Conservation (phyloP, 2,888 invertebrate species). For the Melanophora roralis region DNA sequence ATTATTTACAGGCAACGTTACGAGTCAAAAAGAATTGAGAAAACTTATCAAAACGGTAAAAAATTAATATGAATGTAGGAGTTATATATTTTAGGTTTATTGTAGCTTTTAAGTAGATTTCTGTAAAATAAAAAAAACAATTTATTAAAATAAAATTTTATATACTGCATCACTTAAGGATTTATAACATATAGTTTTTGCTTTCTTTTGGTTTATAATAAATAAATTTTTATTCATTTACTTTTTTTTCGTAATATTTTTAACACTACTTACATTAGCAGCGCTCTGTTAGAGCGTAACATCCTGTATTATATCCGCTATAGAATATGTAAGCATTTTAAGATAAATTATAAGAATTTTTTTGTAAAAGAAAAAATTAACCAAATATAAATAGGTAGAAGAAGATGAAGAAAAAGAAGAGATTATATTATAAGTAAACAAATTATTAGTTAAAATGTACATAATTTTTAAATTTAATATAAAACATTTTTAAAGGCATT, state of each 20-base stretch:
- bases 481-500: not conserved
- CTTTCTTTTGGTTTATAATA: too few species aligned
- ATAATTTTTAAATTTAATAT: not conserved
- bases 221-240: not conserved
- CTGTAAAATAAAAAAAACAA: too few species aligned
- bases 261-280: slow-evolving; percentile 74
- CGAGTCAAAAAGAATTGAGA: too few species aligned
- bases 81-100: too few species aligned
- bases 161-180: too few species aligned
- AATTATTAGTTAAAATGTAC: too few species aligned
- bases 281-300: slow-evolving; percentile 77
- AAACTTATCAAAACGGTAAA: too few species aligned
- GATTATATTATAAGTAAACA: slow-evolving; percentile 8
- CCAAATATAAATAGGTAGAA: not conserved
- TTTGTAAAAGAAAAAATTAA: slow-evolving; percentile 7
- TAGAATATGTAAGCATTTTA: slow-evolving; percentile 56
- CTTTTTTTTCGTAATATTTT: slow-evolving; percentile 40
- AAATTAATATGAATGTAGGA: too few species aligned
- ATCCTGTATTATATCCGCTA: slow-evolving; percentile 77
- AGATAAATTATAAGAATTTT: slow-evolving; percentile 34
- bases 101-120: too few species aligned
- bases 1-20: too few species aligned
- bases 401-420: slow-evolving; percentile 8
- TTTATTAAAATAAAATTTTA: too few species aligned
- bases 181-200: too few species aligned